phyloP scores from a whole-genome alignment of 2,113 vertebrate species.

The Cavia aperea region DNA sequence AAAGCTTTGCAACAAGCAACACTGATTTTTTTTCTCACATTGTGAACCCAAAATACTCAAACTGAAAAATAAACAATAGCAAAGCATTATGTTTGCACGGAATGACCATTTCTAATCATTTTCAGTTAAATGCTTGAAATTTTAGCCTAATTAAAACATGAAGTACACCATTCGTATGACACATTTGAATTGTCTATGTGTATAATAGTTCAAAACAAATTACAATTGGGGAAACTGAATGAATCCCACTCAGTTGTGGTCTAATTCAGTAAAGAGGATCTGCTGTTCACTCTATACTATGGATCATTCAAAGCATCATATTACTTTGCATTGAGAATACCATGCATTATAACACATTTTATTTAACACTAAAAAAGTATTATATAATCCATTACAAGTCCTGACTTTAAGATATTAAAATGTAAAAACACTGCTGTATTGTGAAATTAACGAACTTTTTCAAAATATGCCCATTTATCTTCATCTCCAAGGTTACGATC shows the following conservation, averaged over 20 bases:
- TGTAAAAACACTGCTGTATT: not conserved
- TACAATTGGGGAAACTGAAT: not conserved
- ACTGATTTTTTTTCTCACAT: not conserved
- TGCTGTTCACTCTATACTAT: fast-evolving
- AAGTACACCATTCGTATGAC: not conserved
- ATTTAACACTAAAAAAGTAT: not conserved
- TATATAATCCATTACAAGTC: not conserved
- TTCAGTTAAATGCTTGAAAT: not conserved
- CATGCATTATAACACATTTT: not conserved
- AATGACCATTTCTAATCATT: not conserved
- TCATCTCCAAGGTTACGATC: not conserved
- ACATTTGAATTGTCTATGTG: not conserved
- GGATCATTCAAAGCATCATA: no score
- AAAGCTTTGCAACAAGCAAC: not conserved
- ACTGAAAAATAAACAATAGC: not conserved
- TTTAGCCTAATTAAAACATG: not conserved
- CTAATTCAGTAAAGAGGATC: not conserved
- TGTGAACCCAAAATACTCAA: not conserved
- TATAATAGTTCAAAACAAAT: not conserved
- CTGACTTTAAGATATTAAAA: not conserved
- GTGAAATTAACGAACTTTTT: not conserved
- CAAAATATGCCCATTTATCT: not conserved
- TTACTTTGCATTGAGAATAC: not conserved
- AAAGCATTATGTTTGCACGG: not conserved
- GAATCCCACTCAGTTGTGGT: not conserved